Percentiles rank a stretch among this genome's conserved stretches.
phyloP scores from a whole-genome alignment of 1,140 invertebrate genomes.

The Hyles vespertilio region DNA sequence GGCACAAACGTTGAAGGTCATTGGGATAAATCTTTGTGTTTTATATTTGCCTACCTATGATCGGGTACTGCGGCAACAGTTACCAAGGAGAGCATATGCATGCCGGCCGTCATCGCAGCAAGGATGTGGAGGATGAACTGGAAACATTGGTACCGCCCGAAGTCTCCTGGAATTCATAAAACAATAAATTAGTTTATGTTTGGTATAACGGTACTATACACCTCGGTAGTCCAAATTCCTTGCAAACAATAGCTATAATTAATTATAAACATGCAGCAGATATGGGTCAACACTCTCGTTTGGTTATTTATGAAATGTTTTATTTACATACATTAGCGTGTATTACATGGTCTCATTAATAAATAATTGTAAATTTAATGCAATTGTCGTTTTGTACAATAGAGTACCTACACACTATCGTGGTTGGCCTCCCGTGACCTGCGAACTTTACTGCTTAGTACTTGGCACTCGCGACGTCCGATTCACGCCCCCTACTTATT shows the following conservation, averaged over 20 bases:
- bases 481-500: constrained; percentile 3
- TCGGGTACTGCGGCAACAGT: constrained; percentile 87
- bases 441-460: constrained; percentile 3
- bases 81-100: constrained; percentile 87
- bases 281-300: not conserved
- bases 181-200: not conserved
- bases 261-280: not conserved
- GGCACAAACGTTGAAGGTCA: not conserved
- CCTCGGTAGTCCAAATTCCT: not conserved
- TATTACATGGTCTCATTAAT: not conserved
- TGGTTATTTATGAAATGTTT: not conserved
- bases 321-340: not conserved
- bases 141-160: constrained; percentile 85
- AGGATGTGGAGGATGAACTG: constrained; percentile 86
- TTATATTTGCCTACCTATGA: constrained; percentile 75
- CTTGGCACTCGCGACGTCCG: not conserved
- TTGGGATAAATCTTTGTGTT: not conserved
- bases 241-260: not conserved
- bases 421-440: constrained; percentile 8
- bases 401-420: constrained; percentile 3
- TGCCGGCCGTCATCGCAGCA: constrained; percentile 83
- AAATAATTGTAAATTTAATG: constrained; percentile 1
- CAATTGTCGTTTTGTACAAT: not conserved
- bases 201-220: not conserved
- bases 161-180: constrained; percentile 80